These are phyloP conservation scores for Megaceryle alcyon DNA, from an alignment of 2,797 vertebrate genomes.

Conservation along the genomic window DNA sequence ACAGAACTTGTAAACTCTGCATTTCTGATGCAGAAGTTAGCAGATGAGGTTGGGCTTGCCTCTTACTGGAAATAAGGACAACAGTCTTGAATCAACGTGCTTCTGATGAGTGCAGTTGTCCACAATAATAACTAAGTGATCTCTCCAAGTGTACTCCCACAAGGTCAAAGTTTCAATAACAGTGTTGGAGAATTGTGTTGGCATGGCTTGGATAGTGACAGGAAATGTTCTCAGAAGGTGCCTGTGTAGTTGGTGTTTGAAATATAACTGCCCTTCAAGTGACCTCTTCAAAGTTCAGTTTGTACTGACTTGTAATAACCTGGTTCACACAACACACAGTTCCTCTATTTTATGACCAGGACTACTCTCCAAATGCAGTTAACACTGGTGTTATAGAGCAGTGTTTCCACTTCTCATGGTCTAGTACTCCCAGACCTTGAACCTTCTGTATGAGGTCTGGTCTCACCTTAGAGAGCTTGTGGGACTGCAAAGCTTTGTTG, in stretches of 20 bases:
- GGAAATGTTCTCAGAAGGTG: background rate
- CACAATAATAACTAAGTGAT: background rate
- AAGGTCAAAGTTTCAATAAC: slow-evolving; percentile 9
- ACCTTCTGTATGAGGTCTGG: background rate
- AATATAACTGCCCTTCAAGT: slow-evolving; percentile 57
- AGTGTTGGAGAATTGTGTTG: background rate
- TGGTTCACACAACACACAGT: background rate
- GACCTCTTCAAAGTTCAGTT: slow-evolving; percentile 24
- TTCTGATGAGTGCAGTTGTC: background rate
- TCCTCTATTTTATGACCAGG: background rate
- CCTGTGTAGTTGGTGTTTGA: slow-evolving; percentile 28
- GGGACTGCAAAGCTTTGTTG: background rate
- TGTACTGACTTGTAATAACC: background rate
- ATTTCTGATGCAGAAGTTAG: background rate
- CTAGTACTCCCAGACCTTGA: background rate
- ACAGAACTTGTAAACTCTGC: background rate
- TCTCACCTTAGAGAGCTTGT: background rate
- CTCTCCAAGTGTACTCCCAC: background rate
- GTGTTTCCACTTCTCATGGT: background rate
- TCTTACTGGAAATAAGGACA: background rate
- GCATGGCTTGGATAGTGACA: background rate
- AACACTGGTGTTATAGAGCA: background rate
- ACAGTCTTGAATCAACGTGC: background rate
- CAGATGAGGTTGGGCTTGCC: background rate
- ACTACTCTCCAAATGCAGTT: background rate